These are phyloP conservation scores for Nomada fucata DNA, from an alignment of 2,888 invertebrate species.

Conservation along the genomic window DNA sequence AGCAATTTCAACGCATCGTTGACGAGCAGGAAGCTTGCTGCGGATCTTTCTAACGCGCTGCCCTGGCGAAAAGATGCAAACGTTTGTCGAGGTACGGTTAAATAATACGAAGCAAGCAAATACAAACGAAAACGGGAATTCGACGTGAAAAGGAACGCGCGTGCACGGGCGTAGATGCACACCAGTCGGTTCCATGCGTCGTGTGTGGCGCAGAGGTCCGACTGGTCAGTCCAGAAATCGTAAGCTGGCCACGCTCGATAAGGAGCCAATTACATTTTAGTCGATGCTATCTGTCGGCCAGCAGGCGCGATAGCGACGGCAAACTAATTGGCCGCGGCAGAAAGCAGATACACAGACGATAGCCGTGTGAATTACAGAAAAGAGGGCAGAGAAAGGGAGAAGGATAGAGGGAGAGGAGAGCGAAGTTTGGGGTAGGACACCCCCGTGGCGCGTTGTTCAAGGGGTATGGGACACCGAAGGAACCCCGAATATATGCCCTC, in stretches of 20 bases:
- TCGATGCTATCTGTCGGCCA: slow-evolving; percentile 66
- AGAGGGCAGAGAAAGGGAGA: slow-evolving; percentile 30
- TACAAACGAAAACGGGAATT: background rate
- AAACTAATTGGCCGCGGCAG: slow-evolving; percentile 79
- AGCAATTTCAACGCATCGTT: slow-evolving; percentile 17
- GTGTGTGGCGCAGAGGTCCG: slow-evolving; percentile 39
- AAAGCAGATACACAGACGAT: slow-evolving; percentile 66
- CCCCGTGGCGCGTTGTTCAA: background rate
- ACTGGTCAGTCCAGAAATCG: slow-evolving; percentile 47
- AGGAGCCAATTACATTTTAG: slow-evolving; percentile 79
- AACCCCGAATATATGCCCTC: slow-evolving; percentile 38
- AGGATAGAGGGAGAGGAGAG: background rate
- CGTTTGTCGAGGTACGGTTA: background rate
- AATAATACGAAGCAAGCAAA: background rate
- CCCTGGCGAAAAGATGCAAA: background rate
- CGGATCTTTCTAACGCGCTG: slow-evolving; percentile 6
- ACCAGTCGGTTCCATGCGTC: slow-evolving; percentile 1
- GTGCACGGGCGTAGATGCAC: background rate
- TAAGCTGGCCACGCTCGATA: slow-evolving; percentile 71
- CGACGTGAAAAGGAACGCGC: background rate
- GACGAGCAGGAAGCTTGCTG: slow-evolving; percentile 10
- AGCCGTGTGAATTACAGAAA: slow-evolving; percentile 64
- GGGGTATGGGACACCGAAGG: background rate
- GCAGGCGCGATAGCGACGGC: slow-evolving; percentile 73
- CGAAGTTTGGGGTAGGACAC: slow-evolving; percentile 19